phyloP scores from a whole-genome alignment of 2,113 vertebrate genomes.

The Pyxicephalus adspersus region DNA sequence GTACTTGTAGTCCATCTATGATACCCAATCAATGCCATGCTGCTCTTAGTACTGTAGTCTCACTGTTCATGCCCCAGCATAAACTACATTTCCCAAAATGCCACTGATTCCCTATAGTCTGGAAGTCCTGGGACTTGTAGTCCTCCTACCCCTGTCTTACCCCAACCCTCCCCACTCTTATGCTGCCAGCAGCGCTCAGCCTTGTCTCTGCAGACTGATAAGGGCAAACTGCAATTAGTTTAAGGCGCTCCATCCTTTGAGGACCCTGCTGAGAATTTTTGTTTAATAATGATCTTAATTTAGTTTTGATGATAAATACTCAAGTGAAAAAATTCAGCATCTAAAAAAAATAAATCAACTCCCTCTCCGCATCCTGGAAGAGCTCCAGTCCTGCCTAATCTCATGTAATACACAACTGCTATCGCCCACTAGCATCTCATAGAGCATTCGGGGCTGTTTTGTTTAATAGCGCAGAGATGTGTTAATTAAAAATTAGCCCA shows the following conservation, averaged over 20 bases:
- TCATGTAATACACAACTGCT: constrained; percentile 69
- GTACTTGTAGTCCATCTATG: too few relatives aligned
- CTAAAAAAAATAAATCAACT: constrained; percentile 61
- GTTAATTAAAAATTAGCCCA: constrained; percentile 72
- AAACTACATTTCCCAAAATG: too few relatives aligned
- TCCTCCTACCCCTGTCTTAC: constrained; percentile 43
- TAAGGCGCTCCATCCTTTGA: constrained; percentile 69
- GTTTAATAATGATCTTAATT: constrained; percentile 77
- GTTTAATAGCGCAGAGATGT: constrained; percentile 68
- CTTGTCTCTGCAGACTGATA: constrained; percentile 63
- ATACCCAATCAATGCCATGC: too few relatives aligned
- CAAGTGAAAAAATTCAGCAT: constrained; percentile 73
- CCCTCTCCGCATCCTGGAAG: constrained; percentile 68
- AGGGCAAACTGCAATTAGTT: constrained; percentile 72
- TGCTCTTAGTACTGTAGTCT: too few relatives aligned
- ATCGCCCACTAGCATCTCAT: constrained; percentile 66
- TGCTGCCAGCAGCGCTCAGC: constrained; percentile 70
- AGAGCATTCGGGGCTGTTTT: constrained; percentile 63
- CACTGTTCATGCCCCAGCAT: too few relatives aligned
- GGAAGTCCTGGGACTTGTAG: background rate
- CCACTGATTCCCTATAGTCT: too few relatives aligned
- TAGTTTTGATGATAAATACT: constrained; percentile 78
- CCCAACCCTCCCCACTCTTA: background rate
- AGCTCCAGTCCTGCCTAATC: constrained; percentile 73
- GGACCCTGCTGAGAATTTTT: constrained; percentile 76